A percentile compares a stretch with the other conserved stretches of the same genome.
Evolutionary conservation across 2,888 invertebrate species (phyloP).

Genomic region (Scrobipalpa costella): DNA sequence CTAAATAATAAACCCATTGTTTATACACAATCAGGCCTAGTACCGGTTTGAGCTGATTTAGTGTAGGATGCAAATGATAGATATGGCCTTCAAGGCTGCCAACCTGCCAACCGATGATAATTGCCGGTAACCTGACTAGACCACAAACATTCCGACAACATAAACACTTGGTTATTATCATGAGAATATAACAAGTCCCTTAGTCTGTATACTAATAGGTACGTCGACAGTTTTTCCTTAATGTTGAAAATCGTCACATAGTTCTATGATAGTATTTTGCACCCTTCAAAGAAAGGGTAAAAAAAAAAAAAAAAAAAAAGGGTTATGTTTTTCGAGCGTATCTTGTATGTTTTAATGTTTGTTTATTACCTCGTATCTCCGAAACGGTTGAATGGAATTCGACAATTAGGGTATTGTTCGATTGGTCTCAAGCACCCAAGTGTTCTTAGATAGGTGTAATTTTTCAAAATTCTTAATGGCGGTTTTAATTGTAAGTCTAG

Average conservation of each 20-base stretch:
- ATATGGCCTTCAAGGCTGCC: slow-evolving; percentile 62
- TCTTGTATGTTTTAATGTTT: too few species aligned
- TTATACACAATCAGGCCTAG: background rate
- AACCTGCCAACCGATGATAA: slow-evolving; percentile 48
- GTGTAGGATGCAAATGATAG: slow-evolving; percentile 65
- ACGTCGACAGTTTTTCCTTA: background rate
- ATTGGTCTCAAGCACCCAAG: too few species aligned
- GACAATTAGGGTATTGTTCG: too few species aligned
- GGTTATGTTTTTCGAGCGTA: too few species aligned
- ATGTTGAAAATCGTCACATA: background rate
- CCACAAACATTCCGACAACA: slow-evolving; percentile 32
- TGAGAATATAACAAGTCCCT: slow-evolving; percentile 6
- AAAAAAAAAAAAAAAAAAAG: too few species aligned
- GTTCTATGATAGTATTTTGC: too few species aligned
- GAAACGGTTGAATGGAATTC: too few species aligned
- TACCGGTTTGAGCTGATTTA: slow-evolving; percentile 29
- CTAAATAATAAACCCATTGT: slow-evolving; percentile 2
- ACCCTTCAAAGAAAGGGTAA: too few species aligned
- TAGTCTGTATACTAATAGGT: background rate
- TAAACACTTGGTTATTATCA: slow-evolving; percentile 16
- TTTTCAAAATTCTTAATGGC: too few species aligned
- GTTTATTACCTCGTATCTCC: too few species aligned
- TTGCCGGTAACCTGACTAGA: slow-evolving; percentile 55
- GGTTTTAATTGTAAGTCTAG: too few species aligned
- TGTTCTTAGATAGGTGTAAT: too few species aligned